Base-by-base conservation (phyloP, 2,113 vertebrate species). In the Epinephelus fuscoguttatus region DNA sequence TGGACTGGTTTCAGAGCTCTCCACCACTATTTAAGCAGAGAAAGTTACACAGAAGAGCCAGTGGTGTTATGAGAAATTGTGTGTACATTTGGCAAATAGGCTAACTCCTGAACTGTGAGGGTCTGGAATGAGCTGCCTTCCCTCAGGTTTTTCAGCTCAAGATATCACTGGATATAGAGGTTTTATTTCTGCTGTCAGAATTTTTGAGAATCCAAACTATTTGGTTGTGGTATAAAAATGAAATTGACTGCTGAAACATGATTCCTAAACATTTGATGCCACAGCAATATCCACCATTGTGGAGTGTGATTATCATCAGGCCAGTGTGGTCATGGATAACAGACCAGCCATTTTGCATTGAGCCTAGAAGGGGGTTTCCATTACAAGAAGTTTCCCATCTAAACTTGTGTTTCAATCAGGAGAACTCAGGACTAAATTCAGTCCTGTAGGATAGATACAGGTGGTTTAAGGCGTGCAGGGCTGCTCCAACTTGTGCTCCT, bases 101-200 rank as follows among this genome's bases (percentile, higher is more conserved):
- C 42, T 45, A 76, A 77, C 47, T 57, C 15, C 19, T 73, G 56
- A 84, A 82, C 50, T 70, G 5, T 71, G 42, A 69, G 25, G 63
- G 63, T 53, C 62, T 17, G 30, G 49, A 78, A 74, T 66, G 25
- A 61, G 60, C 71, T 62, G 61, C 2, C 81, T 59, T 30, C 68
- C 66, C 70, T 53, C 21, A 59, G 78, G 78, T 76, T 62, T 84
- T 68, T 62, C 55, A 82, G 62, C 57, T 82, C 45, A 23, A 70
- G 70, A 60, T 74, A 60, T 59, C 33, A 56, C 2, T 42, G 37
- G 52, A 80, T 70, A 50, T 47, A 23, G 25, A 14, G 33, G 1
- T 53, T 82, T 25, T 79, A 78, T 72, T 75, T 68, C 63, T 61
- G 57, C 61, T 5, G 18, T 27, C 10, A 17, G 45, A 61, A n/a